Base-by-base conservation (phyloP, 2,888 invertebrate species). In the Ormia ochracea region DNA sequence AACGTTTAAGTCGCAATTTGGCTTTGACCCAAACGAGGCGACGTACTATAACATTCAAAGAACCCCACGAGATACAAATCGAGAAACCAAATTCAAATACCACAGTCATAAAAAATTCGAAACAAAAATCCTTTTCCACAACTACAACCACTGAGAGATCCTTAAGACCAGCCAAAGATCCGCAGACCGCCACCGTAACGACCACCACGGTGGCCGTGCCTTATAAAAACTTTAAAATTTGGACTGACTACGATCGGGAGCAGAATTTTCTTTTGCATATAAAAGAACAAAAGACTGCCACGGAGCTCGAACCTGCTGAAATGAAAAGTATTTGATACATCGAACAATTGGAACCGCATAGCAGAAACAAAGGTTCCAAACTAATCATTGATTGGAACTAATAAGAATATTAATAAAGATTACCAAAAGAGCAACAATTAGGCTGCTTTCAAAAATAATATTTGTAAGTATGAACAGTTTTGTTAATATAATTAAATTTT, bases 11-110 rank as follows among this genome's bases (percentile, higher is more conserved):
- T 69, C 74, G 82, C 68, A 82, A 79, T 61, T 78, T 83, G 52
- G 82, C 82, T 19, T 79, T 82, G 33, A 76, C 81, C 7, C 80
- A 83, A 52, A 82, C 83, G 21, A 77, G 82, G 41, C 79, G 82
- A n/a, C 83, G 82, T 41, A 83, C 81, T 9, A 83, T 83, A 41
- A 83, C 83, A 5, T 81, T 83, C 45, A 82, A 83, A 41, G 82
- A 83, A 19, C 72, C 81, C 21, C 72, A 80, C 5, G 33, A 74
- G 26, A 54, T 73, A 17, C 66, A 80, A 59, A 68, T 77, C 5
- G 26, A 48, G 1, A 73, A 63, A 23, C 69, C 70, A 38, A 41
- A 72, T 28, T 48, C 56, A 0, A 80, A 72, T 23, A 80, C 72
- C 3, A 80, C 80, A 7, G 66, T 80, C 2, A 76, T 80, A 41